Evolutionary conservation across 2,888 invertebrate genomes (phyloP).

Genomic region (Cephus pulcher): DNA sequence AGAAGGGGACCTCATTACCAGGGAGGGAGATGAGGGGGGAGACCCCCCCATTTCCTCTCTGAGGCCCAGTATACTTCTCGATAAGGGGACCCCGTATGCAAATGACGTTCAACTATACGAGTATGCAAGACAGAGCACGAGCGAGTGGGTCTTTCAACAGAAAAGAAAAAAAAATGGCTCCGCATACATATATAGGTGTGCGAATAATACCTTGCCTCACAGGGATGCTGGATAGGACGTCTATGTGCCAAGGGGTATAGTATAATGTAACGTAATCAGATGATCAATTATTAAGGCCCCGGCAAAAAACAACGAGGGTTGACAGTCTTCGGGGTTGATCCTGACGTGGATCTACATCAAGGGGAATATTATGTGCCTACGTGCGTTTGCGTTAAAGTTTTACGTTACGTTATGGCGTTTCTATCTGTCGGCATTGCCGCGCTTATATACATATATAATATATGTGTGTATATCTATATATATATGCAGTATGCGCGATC

Average conservation of each 20-base stretch:
- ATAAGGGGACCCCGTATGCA: constrained; percentile 63
- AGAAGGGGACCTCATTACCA: constrained; percentile 58
- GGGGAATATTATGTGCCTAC: background rate
- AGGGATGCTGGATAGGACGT: constrained; percentile 25
- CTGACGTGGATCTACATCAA: background rate
- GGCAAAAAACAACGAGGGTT: constrained; percentile 65
- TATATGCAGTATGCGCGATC: background rate
- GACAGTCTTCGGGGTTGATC: constrained; percentile 42
- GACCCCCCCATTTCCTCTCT: constrained; percentile 32
- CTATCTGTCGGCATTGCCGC: background rate
- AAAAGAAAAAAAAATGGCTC: constrained; percentile 53
- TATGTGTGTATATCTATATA: no score
- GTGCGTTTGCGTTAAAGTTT: background rate
- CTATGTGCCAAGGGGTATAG: constrained; percentile 40
- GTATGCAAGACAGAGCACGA: background rate
- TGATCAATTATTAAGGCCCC: constrained; percentile 65
- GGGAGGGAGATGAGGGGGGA: constrained; percentile 32
- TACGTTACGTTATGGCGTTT: background rate
- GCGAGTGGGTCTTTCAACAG: background rate
- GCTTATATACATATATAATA: no score
- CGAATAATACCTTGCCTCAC: constrained; percentile 52
- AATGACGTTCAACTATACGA: constrained; percentile 51
- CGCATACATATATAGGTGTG: constrained; percentile 43
- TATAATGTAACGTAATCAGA: constrained; percentile 65
- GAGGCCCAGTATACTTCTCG: constrained; percentile 58